phyloP scores from a whole-genome alignment of 1,140 invertebrate species.

The Vanessa tameamea region DNA sequence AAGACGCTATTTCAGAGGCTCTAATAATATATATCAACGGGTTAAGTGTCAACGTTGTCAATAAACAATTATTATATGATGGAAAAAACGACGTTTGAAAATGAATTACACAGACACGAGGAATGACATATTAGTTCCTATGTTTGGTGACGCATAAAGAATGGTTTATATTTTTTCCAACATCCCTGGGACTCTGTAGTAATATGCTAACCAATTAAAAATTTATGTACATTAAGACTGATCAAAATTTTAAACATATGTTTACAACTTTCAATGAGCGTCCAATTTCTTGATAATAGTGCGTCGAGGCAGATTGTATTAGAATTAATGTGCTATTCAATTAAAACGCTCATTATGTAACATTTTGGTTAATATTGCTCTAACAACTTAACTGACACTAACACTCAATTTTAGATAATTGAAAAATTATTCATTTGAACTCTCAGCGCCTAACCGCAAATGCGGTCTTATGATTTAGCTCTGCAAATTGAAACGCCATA shows the following conservation, averaged over 20 bases:
- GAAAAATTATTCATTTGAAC: slow-evolving; percentile 43
- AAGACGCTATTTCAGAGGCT: slow-evolving; percentile 4
- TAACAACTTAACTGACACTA: slow-evolving; percentile 17
- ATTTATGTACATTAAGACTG: no score
- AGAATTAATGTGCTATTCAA: slow-evolving; percentile 7
- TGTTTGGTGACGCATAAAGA: no score
- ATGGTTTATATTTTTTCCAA: no score
- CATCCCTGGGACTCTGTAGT: no score
- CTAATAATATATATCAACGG: slow-evolving; percentile 14
- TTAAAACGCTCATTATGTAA: slow-evolving; percentile 27
- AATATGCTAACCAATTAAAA: no score
- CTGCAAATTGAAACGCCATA: slow-evolving; percentile 40
- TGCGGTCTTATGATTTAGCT: slow-evolving; percentile 36
- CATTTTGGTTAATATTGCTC: slow-evolving; percentile 3
- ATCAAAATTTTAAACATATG: no score
- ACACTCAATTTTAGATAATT: slow-evolving; percentile 42
- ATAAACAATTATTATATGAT: no score
- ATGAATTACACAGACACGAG: no score
- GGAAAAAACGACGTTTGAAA: no score
- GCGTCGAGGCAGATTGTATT: neutral
- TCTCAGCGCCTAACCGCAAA: slow-evolving; percentile 39
- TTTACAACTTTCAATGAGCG: no score
- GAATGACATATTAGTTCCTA: no score
- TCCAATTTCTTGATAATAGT: no score
- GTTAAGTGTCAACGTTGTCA: neutral